These are phyloP conservation scores for Corythucha ciliata DNA, from an alignment of 2,888 invertebrate species.

Conservation along the genomic window DNA sequence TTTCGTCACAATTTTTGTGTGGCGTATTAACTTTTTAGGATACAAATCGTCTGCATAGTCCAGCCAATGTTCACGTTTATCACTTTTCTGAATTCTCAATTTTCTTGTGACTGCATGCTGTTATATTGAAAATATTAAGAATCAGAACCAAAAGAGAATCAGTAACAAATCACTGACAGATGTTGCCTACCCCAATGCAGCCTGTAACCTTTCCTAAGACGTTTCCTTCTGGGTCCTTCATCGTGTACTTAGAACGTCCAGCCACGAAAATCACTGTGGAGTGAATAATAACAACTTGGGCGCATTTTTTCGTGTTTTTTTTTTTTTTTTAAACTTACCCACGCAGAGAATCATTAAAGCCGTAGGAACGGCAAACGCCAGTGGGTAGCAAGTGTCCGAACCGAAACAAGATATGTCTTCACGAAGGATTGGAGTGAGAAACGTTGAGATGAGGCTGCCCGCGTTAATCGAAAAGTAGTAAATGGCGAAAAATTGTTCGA, in stretches of 20 bases:
- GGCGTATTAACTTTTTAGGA: constrained; percentile 59
- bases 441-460: constrained; percentile 63
- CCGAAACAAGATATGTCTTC: constrained; percentile 54
- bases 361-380: constrained; percentile 69
- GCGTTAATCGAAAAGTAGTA: constrained; percentile 60
- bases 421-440: constrained; percentile 63
- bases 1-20: constrained; percentile 64
- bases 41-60: constrained; percentile 78
- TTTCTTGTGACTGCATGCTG: constrained; percentile 40
- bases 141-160: too few relatives aligned
- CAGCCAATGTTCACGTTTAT: constrained; percentile 69
- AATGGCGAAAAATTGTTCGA: constrained; percentile 63
- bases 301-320: too few relatives aligned
- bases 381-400: constrained; percentile 56
- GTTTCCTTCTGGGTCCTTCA: constrained; percentile 60
- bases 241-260: constrained; percentile 56
- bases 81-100: constrained; percentile 27
- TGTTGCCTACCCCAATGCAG: constrained; percentile 55
- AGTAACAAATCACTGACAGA: too few relatives aligned
- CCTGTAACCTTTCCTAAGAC: constrained; percentile 58
- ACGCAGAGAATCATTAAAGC: constrained; percentile 50
- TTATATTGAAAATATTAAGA: too few relatives aligned
- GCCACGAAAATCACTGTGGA: constrained; percentile 70
- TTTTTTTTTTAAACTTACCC: too few relatives aligned
- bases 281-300: too few relatives aligned